Base-by-base conservation (phyloP, 2,113 vertebrate species). In the Triplophysa rosa region DNA sequence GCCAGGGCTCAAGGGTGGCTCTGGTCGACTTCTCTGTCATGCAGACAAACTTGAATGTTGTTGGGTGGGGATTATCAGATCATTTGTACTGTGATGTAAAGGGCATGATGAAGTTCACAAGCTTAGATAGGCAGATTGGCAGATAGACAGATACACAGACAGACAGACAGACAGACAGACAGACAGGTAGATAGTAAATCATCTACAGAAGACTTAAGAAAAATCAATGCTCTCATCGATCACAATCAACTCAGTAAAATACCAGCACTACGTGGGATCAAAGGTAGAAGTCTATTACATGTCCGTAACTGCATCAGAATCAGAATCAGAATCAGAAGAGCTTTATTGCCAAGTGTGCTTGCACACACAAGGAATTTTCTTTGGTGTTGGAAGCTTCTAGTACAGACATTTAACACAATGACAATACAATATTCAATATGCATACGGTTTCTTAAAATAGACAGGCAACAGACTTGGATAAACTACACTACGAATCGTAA, bases 391-490 rank as follows among this genome's bases (percentile, higher is more conserved):
- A n/a, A n/a, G n/a, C n/a, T n/a, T n/a, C n/a, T n/a, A n/a, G n/a
- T n/a, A n/a, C n/a, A n/a, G n/a, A n/a, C n/a, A n/a, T n/a, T n/a
- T n/a, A n/a, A n/a, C n/a, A n/a, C n/a, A n/a, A n/a, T n/a, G n/a
- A n/a, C n/a, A n/a, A n/a, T n/a, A n/a, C n/a, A n/a, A n/a, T n/a
- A n/a, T n/a, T n/a, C n/a, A n/a, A n/a, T n/a, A n/a, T n/a, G n/a
- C n/a, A 80, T 26, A 69, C 24, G 17, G 14, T 33, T 13, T 40
- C 73, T 78, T 73, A 80, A 84, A 80, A 84, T 84, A 84, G 82
- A 47, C 52, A 0, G 16, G 74, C 59, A 63, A 59, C 45, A 61
- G 69, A 74, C 40, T 47, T 11, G 29, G 61, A 64, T 66, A 64
- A n/a, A 37, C 71, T 69, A 16, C 29, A 68, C 74, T 54, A 78